Percentiles rank a stretch among this genome's conserved stretches.
phyloP scores from a whole-genome alignment of 2,888 invertebrate species.

The Antheraea yamamai region DNA sequence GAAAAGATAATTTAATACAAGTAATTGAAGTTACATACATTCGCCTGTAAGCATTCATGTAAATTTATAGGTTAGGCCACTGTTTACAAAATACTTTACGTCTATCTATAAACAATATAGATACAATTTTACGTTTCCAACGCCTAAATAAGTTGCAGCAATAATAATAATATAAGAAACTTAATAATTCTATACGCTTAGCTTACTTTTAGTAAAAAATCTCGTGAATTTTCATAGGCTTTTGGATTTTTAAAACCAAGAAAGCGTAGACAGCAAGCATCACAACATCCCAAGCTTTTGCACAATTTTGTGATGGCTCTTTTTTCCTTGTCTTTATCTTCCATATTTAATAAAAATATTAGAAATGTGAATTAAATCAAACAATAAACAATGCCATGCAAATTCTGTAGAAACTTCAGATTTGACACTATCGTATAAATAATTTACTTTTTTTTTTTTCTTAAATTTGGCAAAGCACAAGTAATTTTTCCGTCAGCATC shows the following conservation, averaged over 20 bases:
- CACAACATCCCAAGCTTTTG: conserved; percentile 84
- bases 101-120: conserved; percentile 13
- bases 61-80: conserved; percentile 21
- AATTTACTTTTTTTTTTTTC: too few species aligned
- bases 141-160: neutral
- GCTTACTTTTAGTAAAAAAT: conserved; percentile 76
- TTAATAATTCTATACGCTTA: neutral
- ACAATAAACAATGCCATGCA: neutral
- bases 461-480: too few species aligned
- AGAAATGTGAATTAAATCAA: neutral
- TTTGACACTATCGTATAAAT: neutral
- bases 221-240: conserved; percentile 77
- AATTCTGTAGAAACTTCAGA: neutral
- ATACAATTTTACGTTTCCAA: neutral
- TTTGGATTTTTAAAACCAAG: conserved; percentile 81
- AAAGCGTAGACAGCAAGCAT: conserved; percentile 86
- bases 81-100: conserved; percentile 21
- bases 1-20: too few species aligned
- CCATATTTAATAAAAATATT: neutral
- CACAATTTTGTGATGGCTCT: conserved; percentile 75
- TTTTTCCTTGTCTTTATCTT: conserved; percentile 60
- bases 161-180: too few species aligned
- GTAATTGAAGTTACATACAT: neutral
- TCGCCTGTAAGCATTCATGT: neutral
- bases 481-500: too few species aligned